Conservation (phyloP, 2,113 vertebrate genomes). For the Oceanites oceanicus region DNA sequence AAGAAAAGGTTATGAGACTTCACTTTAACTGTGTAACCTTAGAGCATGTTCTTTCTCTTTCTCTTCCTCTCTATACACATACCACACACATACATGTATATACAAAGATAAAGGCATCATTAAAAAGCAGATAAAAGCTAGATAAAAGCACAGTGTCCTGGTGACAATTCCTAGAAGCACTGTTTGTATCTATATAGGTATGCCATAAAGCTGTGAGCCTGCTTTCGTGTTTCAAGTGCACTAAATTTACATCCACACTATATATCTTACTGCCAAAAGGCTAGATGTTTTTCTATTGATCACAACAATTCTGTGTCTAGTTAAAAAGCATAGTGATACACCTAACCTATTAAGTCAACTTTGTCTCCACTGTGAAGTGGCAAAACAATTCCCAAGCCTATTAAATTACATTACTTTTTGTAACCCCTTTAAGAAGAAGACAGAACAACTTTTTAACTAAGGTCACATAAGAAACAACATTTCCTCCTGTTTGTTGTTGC, state of each 20-base stretch:
- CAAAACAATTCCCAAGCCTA: background rate
- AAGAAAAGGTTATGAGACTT: conserved; percentile 38
- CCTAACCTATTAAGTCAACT: background rate
- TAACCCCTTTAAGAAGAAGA: background rate
- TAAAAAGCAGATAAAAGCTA: background rate
- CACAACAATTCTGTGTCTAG: background rate
- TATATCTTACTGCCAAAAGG: background rate
- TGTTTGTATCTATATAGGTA: background rate
- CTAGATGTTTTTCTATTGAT: background rate
- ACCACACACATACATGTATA: background rate
- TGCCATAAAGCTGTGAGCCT: background rate
- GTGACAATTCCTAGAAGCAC: background rate
- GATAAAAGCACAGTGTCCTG: background rate
- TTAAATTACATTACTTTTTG: background rate
- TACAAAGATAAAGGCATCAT: background rate
- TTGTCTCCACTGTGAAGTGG: background rate
- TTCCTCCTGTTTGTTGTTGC: background rate
- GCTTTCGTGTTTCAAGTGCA: background rate
- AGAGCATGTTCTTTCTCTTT: background rate
- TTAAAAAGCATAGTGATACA: background rate
- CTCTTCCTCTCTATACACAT: background rate
- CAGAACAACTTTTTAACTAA: background rate
- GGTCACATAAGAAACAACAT: background rate
- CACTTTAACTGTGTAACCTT: background rate
- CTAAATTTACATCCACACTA: background rate